These are phyloP conservation scores for Crotalus tigris DNA, from an alignment of 2,113 vertebrate species.

Conservation along the genomic window DNA sequence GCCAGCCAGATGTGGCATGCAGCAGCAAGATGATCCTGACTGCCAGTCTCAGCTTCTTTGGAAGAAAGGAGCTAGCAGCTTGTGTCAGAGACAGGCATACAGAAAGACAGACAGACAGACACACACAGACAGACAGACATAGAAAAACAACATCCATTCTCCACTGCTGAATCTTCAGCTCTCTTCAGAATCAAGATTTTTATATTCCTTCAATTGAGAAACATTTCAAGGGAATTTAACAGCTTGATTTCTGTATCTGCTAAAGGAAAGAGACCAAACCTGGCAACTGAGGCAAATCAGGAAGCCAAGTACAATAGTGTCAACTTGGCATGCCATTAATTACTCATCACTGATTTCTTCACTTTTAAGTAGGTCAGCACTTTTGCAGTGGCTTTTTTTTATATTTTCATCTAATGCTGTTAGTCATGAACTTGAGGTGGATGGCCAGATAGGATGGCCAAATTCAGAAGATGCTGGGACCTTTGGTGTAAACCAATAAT, in stretches of 20 bases:
- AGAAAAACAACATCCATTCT: too few relatives aligned
- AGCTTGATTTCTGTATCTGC: neutral
- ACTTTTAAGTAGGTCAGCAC: neutral
- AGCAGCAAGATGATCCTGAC: neutral
- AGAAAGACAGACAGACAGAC: too few relatives aligned
- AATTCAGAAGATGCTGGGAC: neutral
- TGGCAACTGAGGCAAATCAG: neutral
- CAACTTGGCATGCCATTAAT: neutral
- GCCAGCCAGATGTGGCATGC: slow-evolving; percentile 11
- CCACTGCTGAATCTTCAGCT: neutral
- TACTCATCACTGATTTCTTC: neutral
- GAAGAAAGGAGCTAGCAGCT: neutral
- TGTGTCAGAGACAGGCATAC: neutral
- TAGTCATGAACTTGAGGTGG: neutral
- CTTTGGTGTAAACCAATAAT: neutral
- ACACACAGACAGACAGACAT: too few relatives aligned
- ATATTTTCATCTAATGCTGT: neutral
- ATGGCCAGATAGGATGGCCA: neutral
- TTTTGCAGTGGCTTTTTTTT: neutral
- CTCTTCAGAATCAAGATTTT: too few relatives aligned
- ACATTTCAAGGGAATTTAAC: neutral
- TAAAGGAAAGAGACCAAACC: neutral
- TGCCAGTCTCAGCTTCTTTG: neutral
- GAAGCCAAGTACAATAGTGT: neutral
- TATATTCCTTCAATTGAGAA: neutral